These are phyloP conservation scores for Corythucha ciliata DNA, from an alignment of 2,888 invertebrate genomes.

Conservation along the genomic window DNA sequence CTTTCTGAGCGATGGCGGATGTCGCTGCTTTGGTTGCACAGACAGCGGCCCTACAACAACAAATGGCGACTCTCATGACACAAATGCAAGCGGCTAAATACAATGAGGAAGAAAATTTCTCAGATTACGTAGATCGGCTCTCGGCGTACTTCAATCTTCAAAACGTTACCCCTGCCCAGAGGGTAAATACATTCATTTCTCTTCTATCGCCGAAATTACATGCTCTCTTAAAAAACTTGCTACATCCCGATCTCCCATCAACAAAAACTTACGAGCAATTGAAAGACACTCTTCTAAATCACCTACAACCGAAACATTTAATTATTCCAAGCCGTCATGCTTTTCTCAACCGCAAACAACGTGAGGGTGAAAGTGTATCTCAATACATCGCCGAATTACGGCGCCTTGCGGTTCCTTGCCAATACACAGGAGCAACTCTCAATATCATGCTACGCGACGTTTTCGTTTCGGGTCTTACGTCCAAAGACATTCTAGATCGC, in stretches of 20 bases:
- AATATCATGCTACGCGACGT: slow-evolving; percentile 1
- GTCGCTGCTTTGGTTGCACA: too few species aligned
- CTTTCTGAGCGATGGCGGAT: too few species aligned
- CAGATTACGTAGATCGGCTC: too few species aligned
- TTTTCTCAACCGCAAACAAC: slow-evolving; percentile 7
- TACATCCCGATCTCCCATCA: not conserved
- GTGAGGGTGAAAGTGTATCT: not conserved
- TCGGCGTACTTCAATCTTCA: too few species aligned
- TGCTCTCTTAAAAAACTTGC: not conserved
- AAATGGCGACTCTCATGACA: too few species aligned
- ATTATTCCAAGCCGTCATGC: not conserved
- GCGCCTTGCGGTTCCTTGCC: not conserved
- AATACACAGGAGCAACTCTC: not conserved
- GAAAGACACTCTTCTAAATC: not conserved
- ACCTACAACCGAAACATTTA: not conserved
- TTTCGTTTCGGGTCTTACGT: not conserved
- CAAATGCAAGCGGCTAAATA: too few species aligned
- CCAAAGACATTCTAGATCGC: not conserved
- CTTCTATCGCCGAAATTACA: not conserved
- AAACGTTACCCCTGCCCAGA: too few species aligned
- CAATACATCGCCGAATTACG: not conserved
- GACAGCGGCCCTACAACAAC: too few species aligned
- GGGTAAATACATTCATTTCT: not conserved
- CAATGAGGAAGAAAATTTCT: too few species aligned
- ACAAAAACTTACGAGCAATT: not conserved